Percentiles rank a stretch among this genome's conserved stretches.
Evolutionary conservation across 2,797 vertebrate genomes (phyloP).

Genomic region (Scolopax rusticola): DNA sequence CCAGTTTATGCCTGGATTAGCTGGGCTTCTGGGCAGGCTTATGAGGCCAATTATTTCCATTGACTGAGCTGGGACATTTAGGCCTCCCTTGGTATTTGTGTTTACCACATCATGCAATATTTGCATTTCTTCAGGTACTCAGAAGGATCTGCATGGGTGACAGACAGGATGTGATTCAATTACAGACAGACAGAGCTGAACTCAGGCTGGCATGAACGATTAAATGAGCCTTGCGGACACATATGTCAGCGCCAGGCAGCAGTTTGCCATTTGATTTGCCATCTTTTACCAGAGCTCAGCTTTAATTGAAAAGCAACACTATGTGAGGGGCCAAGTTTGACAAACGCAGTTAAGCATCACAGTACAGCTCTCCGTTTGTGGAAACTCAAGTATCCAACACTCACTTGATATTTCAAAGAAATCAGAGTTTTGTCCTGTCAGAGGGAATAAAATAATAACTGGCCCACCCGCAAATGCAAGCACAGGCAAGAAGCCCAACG

Average conservation of each 20-base stretch:
- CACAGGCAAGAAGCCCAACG: not conserved
- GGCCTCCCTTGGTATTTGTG: not conserved
- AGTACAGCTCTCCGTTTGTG: not conserved
- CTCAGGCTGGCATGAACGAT: rapidly evolving
- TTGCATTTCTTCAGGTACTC: not conserved
- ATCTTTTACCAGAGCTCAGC: not conserved
- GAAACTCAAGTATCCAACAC: not conserved
- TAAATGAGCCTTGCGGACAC: not conserved
- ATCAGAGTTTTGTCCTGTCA: not conserved
- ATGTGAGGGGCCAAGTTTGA: not conserved
- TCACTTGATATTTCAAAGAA: not conserved
- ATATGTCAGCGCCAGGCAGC: not conserved
- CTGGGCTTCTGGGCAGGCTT: not conserved
- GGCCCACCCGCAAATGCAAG: not conserved
- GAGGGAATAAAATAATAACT: not conserved
- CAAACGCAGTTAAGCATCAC: not conserved
- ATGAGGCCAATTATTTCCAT: not conserved
- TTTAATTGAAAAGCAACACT: not conserved
- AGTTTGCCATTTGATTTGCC: not conserved
- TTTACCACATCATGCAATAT: not conserved
- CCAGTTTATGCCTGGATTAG: not conserved
- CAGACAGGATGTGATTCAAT: not conserved
- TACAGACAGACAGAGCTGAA: not conserved
- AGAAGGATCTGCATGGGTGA: not conserved
- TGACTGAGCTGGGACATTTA: not conserved